A percentile compares a stretch with the other conserved stretches of the same genome.
These are phyloP conservation scores for Scomberomorus guttatus DNA, from an alignment of 2,797 vertebrate species.

Conservation along the genomic window DNA sequence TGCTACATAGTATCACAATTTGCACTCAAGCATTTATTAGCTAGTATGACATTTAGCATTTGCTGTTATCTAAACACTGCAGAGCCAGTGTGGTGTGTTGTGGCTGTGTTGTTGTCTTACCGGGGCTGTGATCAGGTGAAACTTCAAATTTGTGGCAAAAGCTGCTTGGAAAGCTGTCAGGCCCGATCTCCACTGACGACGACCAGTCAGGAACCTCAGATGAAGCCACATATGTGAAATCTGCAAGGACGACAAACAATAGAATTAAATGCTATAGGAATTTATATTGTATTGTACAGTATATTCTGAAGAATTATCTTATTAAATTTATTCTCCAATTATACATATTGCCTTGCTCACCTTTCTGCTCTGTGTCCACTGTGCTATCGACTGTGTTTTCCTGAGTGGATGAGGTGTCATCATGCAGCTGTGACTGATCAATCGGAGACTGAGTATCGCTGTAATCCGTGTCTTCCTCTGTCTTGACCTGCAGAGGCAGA, in stretches of 20 bases:
- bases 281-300: background rate
- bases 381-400: conserved; percentile 88
- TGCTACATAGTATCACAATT: background rate
- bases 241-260: conserved; percentile 46
- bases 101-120: conserved; percentile 65
- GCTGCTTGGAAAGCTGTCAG: conserved; percentile 80
- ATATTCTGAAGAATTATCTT: background rate
- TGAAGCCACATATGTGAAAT: background rate
- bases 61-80: too few relatives aligned
- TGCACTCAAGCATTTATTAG: background rate
- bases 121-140: conserved; percentile 86
- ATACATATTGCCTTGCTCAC: conserved; percentile 27
- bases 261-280: background rate
- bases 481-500: conserved; percentile 70
- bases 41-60: too few relatives aligned
- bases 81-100: too few relatives aligned
- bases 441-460: conserved; percentile 73
- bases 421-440: conserved; percentile 58
- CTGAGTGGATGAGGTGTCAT: conserved; percentile 74
- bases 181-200: conserved; percentile 74
- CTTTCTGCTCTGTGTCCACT: conserved; percentile 15
- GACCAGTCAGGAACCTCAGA: conserved; percentile 77
- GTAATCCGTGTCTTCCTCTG: conserved; percentile 81
- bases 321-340: background rate
- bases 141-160: conserved; percentile 88